Conservation (phyloP, 2,888 invertebrate species). For the Pterostichus madidus region DNA sequence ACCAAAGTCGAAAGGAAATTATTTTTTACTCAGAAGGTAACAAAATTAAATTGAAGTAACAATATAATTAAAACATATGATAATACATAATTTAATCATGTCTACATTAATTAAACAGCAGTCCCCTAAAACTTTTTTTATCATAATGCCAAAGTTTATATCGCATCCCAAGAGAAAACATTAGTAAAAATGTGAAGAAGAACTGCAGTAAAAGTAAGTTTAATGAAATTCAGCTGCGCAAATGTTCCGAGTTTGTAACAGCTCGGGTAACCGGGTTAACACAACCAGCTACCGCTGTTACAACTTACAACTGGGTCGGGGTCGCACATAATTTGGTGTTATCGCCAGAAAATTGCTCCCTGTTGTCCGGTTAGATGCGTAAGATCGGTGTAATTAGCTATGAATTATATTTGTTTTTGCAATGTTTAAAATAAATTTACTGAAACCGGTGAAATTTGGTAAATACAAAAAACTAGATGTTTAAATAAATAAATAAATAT, state of each 20-base stretch:
- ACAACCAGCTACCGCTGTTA: not conserved
- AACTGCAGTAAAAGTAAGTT: slow-evolving; percentile 7
- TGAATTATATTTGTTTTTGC: slow-evolving; percentile 3
- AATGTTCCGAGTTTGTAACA: slow-evolving; percentile 7
- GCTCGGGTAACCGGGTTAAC: slow-evolving; percentile 8
- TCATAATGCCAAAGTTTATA: not conserved
- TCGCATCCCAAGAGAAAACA: not conserved
- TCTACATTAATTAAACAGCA: not conserved
- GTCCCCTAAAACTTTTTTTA: not conserved
- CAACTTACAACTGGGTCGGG: not conserved
- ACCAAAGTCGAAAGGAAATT: no score
- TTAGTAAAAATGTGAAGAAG: not conserved
- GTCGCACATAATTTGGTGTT: not conserved
- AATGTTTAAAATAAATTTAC: not conserved
- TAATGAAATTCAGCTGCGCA: not conserved
- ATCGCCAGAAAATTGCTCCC: not conserved
- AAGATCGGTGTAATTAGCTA: not conserved
- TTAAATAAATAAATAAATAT: no score
- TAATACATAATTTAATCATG: not conserved
- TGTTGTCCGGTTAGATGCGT: not conserved
- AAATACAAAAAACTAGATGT: not conserved
- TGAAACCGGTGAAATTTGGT: not conserved
- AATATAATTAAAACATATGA: not conserved
- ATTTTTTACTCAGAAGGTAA: no score
- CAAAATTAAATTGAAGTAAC: no score